Conservation (phyloP, 2,888 invertebrate genomes). For the Drosophila macrothrix region DNA sequence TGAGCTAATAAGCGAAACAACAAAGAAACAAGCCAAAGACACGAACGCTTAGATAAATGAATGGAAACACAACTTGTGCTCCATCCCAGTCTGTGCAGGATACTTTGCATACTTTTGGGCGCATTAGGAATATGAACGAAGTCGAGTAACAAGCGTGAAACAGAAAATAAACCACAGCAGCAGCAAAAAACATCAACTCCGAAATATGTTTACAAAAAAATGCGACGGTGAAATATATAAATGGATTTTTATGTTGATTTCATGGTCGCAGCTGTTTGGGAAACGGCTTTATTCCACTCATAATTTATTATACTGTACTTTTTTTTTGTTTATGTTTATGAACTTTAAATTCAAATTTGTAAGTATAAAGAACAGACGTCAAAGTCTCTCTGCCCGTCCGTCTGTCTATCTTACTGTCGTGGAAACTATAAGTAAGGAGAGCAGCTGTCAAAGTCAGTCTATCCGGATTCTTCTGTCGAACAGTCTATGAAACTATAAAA, state of each 20-base stretch:
- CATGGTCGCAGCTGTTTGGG: slow-evolving; percentile 75
- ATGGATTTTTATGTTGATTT: slow-evolving; percentile 81
- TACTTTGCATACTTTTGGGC: slow-evolving; percentile 72
- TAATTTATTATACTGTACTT: slow-evolving; percentile 71
- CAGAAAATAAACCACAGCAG: slow-evolving; percentile 47
- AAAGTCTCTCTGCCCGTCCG: background rate
- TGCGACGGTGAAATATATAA: slow-evolving; percentile 64
- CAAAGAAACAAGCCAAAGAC: slow-evolving; percentile 70
- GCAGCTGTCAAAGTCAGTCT: background rate
- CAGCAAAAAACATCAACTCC: slow-evolving; percentile 56
- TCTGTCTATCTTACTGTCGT: background rate
- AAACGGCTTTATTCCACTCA: slow-evolving; percentile 45
- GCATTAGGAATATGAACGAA: slow-evolving; percentile 51
- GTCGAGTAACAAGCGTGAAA: slow-evolving; percentile 72
- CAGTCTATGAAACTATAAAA: background rate
- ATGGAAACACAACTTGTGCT: slow-evolving; percentile 16
- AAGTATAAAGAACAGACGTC: slow-evolving; percentile 19
- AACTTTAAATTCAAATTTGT: slow-evolving; percentile 75
- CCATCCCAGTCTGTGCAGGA: slow-evolving; percentile 42
- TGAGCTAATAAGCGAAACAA: slow-evolving; percentile 66
- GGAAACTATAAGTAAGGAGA: slow-evolving; percentile 5
- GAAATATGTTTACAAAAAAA: slow-evolving; percentile 55
- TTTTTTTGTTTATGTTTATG: slow-evolving; percentile 50
- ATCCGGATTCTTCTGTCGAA: too few species aligned
- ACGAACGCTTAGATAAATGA: slow-evolving; percentile 77